Evolutionary conservation across 2,888 invertebrate genomes (phyloP), one percentile per base, ranked within the genome.

Genomic region (Isoperla grammatica): DNA sequence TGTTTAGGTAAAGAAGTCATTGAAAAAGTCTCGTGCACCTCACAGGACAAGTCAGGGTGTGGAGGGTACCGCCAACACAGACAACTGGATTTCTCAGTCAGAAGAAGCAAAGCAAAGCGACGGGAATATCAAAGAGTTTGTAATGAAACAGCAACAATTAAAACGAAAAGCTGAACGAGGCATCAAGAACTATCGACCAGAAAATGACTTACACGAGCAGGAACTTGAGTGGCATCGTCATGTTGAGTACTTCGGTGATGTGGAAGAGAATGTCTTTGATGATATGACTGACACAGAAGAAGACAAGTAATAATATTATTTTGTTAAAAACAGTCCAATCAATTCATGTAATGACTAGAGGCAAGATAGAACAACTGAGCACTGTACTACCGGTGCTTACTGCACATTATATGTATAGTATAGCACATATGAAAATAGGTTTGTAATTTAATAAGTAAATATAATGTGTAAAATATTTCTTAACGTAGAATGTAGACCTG

Each of bases 21-120:
- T 74, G 45, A 69, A 67, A 46, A 75, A 74, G 65, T 65, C 72
- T 12, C 69, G 68, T 64, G 69, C 69, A 1, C 39, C 63, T 3
- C 69, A 68, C n/a, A 66, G 71, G 59, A 37, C 20, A 11, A 40
- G n/a, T 29, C 50, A 50, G 12, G n/a, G n/a, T n/a, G n/a, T n/a
- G n/a, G n/a, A n/a, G n/a, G n/a, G n/a, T n/a, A n/a, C n/a, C n/a
- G n/a, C n/a, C n/a, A n/a, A n/a, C n/a, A n/a, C n/a, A n/a, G 43
- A 23, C 29, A 50, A 40, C 1, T 35, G 11, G 17, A 45, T 45
- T 6, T 3, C 6, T 11, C 19, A 11, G 11, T 29, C 29, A 4
- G 29, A 29, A 8, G 29, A 29, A 8, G 15, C 17, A 4, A 45
- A 45, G 11, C 22, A 9, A 15, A 19, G 13, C 1, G 17, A 19